Percentiles rank a stretch among this genome's conserved stretches.
Evolutionary conservation across 2,797 vertebrate species (phyloP).

Genomic region (Neopelma chrysocephalum): DNA sequence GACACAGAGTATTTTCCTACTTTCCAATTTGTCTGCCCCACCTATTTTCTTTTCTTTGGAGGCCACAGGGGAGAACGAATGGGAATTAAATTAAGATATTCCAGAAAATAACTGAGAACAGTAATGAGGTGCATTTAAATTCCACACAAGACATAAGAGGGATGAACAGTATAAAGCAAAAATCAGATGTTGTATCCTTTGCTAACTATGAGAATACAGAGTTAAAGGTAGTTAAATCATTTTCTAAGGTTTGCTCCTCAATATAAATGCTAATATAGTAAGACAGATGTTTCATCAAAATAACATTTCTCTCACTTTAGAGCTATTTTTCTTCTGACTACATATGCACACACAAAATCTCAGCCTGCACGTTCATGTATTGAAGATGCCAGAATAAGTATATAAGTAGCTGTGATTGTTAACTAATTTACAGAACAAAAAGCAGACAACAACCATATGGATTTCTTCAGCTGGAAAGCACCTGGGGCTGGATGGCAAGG

Average conservation of each 20-base stretch:
- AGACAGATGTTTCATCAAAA: slow-evolving; percentile 17
- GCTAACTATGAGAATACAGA: neutral
- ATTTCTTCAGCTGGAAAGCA: neutral
- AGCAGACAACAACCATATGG: neutral
- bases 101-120: slow-evolving; percentile 19
- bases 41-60: slow-evolving; percentile 33
- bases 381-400: neutral
- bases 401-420: neutral
- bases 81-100: slow-evolving; percentile 43
- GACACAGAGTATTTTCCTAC: slow-evolving; percentile 18
- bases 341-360: neutral
- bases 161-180: neutral
- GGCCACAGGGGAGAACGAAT: neutral
- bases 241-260: neutral
- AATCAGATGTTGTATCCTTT: neutral
- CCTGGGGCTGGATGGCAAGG: neutral
- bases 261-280: neutral
- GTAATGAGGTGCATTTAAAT: slow-evolving; percentile 6
- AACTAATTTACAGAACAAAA: neutral
- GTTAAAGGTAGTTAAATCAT: neutral
- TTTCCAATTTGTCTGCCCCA: slow-evolving; percentile 10
- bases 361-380: neutral
- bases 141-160: neutral
- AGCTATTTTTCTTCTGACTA: neutral
- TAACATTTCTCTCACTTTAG: neutral